Evolutionary conservation across 2,797 vertebrate genomes (phyloP), one percentile per base, ranked within the genome.

Genomic region (Gymnocypris eckloni): DNA sequence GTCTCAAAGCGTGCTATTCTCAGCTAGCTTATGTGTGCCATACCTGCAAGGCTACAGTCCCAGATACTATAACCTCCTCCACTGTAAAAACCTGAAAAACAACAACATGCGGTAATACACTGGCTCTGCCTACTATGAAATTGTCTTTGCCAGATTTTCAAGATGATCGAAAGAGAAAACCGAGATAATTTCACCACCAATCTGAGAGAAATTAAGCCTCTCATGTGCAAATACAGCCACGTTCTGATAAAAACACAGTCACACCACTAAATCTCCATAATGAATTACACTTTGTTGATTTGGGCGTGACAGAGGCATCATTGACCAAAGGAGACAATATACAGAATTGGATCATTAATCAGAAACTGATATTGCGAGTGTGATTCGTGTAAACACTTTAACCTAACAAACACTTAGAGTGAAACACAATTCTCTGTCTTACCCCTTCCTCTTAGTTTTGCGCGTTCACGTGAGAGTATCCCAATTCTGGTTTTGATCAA

Each of bases 61-160:
- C 88, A 89, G 87, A 89, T 78, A 92, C 89, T 89, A 92, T 86
- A 91, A 93, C 72, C 84, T 75, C 87, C 89, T 91, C 88, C 88
- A 86, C 72, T 86, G 89, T 88, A 89, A 89, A 89, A 72, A 92
- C 89, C 90, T 93, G 89, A 91, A 93, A 92, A 90, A 89, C 87
- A 87, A 86, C 67, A 86, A 86, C 76, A 88, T 56, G 59, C 70
- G 73, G 73, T 86, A 48, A 84, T 86, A 45, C 54, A 71, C 78
- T 72, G 64, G 56, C 70, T 76, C 66, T 28, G 61, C 66, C 67
- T n/a, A 52, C 22, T 52, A 48, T 15, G 22, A 72, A 41, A 73
- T 33, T 15, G 43, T 81, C 69, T 61, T 84, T 59, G 28, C 59
- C 67, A 64, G 41, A 82, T 79, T 54, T 66, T 69, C 45, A 4